These are phyloP conservation scores for Microctenopoma steveboyesi DNA, from an alignment of 2,797 vertebrate species.

Conservation along the genomic window DNA sequence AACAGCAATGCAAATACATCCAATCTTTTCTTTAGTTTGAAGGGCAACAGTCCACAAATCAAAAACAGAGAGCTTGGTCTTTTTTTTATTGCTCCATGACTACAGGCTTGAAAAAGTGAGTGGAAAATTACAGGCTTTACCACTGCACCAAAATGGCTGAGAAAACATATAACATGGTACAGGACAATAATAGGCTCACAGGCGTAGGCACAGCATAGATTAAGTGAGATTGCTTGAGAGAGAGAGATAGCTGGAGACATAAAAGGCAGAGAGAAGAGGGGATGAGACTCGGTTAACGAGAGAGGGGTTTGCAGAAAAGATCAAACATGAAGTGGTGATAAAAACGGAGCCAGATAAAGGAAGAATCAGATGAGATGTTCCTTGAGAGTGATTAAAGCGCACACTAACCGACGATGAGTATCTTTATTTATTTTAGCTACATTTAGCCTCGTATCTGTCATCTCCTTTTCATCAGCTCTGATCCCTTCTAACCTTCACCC, in stretches of 20 bases:
- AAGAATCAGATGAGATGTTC: conserved; percentile 45
- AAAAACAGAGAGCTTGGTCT: conserved; percentile 27
- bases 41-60: conserved; percentile 36
- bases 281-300: conserved; percentile 22
- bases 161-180: conserved; percentile 34
- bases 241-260: conserved; percentile 18
- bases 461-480: conserved; percentile 37
- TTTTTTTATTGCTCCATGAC: conserved; percentile 28
- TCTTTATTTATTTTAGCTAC: conserved; percentile 48
- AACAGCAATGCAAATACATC: conserved; percentile 47
- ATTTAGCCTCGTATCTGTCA: conserved; percentile 32
- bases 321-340: conserved; percentile 43
- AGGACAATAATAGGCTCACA: conserved; percentile 45
- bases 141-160: conserved; percentile 27
- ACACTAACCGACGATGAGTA: conserved; percentile 32
- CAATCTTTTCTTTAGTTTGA: conserved; percentile 44
- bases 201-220: conserved; percentile 55
- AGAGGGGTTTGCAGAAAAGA: conserved; percentile 36
- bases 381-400: conserved; percentile 37
- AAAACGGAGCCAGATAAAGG: conserved; percentile 26
- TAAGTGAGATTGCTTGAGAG: conserved; percentile 26
- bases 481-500: conserved; percentile 21
- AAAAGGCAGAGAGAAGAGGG: conserved; percentile 36
- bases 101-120: conserved; percentile 24
- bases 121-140: conserved; percentile 46